Conservation (phyloP, 1,140 invertebrate genomes). For the Hyposmocoma kahamanoa region DNA sequence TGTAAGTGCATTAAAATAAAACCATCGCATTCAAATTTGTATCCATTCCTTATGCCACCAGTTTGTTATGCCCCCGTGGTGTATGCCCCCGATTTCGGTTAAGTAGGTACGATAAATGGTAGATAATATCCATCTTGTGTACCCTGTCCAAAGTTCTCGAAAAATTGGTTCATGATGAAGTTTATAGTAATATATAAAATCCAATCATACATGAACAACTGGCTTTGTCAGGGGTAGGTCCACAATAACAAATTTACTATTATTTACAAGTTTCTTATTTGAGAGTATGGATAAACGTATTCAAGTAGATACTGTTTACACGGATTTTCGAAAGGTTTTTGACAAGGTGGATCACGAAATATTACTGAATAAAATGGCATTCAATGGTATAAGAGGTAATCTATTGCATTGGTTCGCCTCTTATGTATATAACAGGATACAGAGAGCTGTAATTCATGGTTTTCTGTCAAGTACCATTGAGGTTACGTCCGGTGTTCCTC, state of each 20-base stretch:
- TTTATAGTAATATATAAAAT: too few species aligned
- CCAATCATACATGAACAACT: too few species aligned
- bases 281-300: constrained; percentile 13
- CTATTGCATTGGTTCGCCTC: constrained; percentile 24
- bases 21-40: too few species aligned
- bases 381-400: constrained; percentile 10
- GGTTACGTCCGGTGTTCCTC: constrained; percentile 27
- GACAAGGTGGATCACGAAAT: constrained; percentile 20
- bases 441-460: constrained; percentile 19
- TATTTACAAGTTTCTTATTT: constrained; percentile 15
- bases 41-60: too few species aligned
- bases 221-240: constrained; percentile 14
- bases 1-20: too few species aligned
- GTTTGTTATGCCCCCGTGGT: too few species aligned
- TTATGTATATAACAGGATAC: constrained; percentile 20
- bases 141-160: too few species aligned
- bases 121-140: too few species aligned
- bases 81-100: too few species aligned
- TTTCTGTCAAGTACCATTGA: constrained; percentile 8
- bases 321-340: constrained; percentile 31
- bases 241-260: constrained; percentile 10
- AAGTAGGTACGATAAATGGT: too few species aligned
- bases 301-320: constrained; percentile 29
- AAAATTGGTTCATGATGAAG: too few species aligned
- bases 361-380: constrained; percentile 11